Base-by-base conservation (phyloP, 2,113 vertebrate genomes). In the Diglossa brunneiventris region DNA sequence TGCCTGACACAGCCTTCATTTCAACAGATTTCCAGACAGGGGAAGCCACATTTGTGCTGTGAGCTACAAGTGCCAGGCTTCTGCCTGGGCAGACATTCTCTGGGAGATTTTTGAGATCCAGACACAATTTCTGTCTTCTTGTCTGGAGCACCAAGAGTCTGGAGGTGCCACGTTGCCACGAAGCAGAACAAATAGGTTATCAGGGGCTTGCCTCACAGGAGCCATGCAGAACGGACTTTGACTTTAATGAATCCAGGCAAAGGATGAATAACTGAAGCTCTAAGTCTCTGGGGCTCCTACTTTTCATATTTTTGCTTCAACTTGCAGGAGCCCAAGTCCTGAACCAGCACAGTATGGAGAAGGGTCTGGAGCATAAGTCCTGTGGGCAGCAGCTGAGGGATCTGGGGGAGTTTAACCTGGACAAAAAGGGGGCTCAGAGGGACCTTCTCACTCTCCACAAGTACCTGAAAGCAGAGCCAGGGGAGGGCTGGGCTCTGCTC, bases 21-120 rank as follows among this genome's bases (percentile, higher is more conserved):
- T 92, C 78, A 90, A 92, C 87, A 96, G 90, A 94, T 49, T 70
- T 91, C 88, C 81, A 96, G 59, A 63, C 39, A 63, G 83, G 74
- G 87, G 52, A 90, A 94, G 50, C 76, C 69, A 50, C 56, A 78
- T 72, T 56, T 84, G 72, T 75, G 67, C 77, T 94, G 64, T 20
- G 37, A 97, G 90, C 67, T 73, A 49, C 9, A 80, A 82, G 37
- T 63, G 94, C 64, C 61, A 93, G 83, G 81, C 44, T 96, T 95
- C 91, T 80, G 75, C 79, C 69, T 80, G 69, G 15, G 35, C 50
- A 73, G 87, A 80, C 3, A 5, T 61, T 78, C 31, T 83, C 53
- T 37, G 30, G 22, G 64, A 93, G 79, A 46, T 81, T 88, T 90
- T 26, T 81, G 31, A 0, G 1, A 83, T 74, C 37, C 61, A 77